phyloP scores from a whole-genome alignment of 2,113 vertebrate genomes.

The Saguinus midas region DNA sequence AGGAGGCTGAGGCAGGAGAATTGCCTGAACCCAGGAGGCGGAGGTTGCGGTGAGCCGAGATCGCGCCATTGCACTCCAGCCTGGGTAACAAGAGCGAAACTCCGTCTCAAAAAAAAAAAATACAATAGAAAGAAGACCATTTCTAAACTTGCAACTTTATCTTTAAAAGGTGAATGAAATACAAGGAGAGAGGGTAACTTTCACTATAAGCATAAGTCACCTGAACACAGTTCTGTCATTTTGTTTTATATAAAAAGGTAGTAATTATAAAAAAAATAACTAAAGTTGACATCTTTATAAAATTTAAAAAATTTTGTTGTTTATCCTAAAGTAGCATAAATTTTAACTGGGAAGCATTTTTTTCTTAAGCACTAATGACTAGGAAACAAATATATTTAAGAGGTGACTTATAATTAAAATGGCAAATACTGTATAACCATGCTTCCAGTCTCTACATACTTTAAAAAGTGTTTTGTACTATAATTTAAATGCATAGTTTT shows the following conservation, averaged over 20 bases:
- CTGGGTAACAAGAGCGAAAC: no score
- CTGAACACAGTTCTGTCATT: not conserved
- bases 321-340: conserved; percentile 31
- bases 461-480: not conserved
- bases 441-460: not conserved
- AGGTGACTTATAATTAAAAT: not conserved
- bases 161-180: not conserved
- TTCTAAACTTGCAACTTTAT: conserved; percentile 25
- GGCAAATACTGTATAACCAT: not conserved
- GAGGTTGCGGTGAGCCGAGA: no score
- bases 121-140: not conserved
- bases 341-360: not conserved
- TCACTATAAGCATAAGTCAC: not conserved
- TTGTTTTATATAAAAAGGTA: not conserved
- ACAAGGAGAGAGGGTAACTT: not conserved
- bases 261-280: not conserved
- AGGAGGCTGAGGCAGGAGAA: no score
- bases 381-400: not conserved
- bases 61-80: no score
- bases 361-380: conserved; percentile 1
- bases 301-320: not conserved
- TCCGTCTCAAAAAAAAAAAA: no score
- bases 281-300: conserved; percentile 26
- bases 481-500: not conserved
- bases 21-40: no score